Evolutionary conservation across 2,888 invertebrate genomes (phyloP), one percentile per base, ranked within the genome.

Genomic region (Cylloceria caligata): DNA sequence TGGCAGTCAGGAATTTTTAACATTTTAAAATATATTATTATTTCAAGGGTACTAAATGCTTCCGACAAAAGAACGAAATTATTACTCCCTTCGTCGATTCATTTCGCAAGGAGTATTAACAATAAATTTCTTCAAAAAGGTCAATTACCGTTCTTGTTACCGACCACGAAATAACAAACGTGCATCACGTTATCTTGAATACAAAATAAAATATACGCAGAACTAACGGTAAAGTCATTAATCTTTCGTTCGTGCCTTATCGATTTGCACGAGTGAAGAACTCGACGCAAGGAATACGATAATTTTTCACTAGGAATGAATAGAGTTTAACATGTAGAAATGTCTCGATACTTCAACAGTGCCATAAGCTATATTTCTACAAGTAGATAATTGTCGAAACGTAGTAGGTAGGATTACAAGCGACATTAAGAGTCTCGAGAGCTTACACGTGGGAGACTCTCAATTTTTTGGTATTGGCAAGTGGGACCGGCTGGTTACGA

Each of bases 371-470:
- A 55, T 42, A 42, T 42, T 13, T 42, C 11, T 2, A n/a, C 24
- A 9, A 55, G 24, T 11, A 30, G 27, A 39, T 19, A 42, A 42
- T 69, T 42, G 27, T 57, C 5, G 69, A 1, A 49, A 49, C 36
- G 34, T 36, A 27, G 49, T 16, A 19, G 47, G 11, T 16, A 27
- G 27, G 11, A 21, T 13, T n/a, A 1, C 11, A 2, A 36, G 1
- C 13, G 52, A 49, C 9, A 49, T 5, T 3, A 49, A 24, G 24
- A 39, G 24, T 21, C n/a, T 64, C 24, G 13, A 42, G 24, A n/a
- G 39, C 24, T 21, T 13, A 16, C 24, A 60, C 67, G 79, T 79
- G 67, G 78, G 73, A 57, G 65, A 65, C 0, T 36, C 27, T n/a
- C 13, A 27, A 69, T 72, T 47, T 72, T 45, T 62, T 3, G 30